These are phyloP conservation scores for Pammene fasciana DNA, from an alignment of 2,888 invertebrate genomes.

Conservation along the genomic window DNA sequence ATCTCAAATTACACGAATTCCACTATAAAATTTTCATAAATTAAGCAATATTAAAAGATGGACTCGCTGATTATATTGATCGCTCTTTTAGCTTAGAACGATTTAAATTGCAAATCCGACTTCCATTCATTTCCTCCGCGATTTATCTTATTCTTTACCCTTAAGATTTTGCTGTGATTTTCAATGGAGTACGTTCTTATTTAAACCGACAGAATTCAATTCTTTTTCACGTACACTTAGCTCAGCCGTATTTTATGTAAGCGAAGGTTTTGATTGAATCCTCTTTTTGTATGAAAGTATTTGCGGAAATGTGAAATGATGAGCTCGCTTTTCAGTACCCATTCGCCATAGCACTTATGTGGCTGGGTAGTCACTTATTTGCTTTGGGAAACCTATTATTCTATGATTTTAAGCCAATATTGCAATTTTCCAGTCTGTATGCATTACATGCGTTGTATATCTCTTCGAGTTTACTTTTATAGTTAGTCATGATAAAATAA, in stretches of 20 bases:
- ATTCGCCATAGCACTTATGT: background rate
- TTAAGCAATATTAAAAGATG: constrained; percentile 47
- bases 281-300: constrained; percentile 7
- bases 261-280: constrained; percentile 24
- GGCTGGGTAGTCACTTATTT: background rate
- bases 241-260: constrained; percentile 31
- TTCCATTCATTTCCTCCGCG: constrained; percentile 57
- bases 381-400: background rate
- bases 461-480: too few species aligned
- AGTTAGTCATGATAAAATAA: too few species aligned
- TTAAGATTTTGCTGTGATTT: constrained; percentile 54
- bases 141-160: constrained; percentile 49
- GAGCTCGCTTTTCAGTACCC: background rate
- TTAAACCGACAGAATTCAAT: constrained; percentile 45
- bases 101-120: constrained; percentile 65
- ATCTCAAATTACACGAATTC: constrained; percentile 25
- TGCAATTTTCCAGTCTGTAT: too few species aligned
- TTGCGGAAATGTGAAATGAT: constrained; percentile 3
- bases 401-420: too few species aligned
- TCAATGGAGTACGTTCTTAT: constrained; percentile 48
- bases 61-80: constrained; percentile 52
- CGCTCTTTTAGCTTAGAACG: constrained; percentile 53
- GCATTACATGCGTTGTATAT: too few species aligned
- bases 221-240: constrained; percentile 39
- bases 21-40: constrained; percentile 32